These are phyloP conservation scores for Drosophila punjabiensis DNA, from an alignment of 1,140 invertebrate species.

Conservation along the genomic window DNA sequence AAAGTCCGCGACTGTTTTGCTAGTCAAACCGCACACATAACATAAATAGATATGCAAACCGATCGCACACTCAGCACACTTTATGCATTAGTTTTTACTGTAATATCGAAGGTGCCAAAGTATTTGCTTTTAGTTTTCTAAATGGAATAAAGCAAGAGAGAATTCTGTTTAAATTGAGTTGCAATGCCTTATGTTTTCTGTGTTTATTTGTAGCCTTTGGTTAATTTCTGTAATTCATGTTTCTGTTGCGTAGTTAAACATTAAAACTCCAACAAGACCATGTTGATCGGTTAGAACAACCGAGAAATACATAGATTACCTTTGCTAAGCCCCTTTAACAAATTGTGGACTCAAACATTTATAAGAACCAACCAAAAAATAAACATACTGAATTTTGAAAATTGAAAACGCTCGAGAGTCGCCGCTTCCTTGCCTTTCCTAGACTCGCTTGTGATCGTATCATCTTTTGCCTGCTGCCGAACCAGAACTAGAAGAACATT, in stretches of 20 bases:
- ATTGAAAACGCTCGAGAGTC: constrained; percentile 18
- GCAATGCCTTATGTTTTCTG: constrained; percentile 12
- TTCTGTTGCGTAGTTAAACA: constrained; percentile 4
- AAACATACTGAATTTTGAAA: constrained; percentile 61
- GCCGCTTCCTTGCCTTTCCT: constrained; percentile 44
- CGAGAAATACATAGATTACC: constrained; percentile 17
- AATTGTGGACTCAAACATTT: constrained; percentile 70
- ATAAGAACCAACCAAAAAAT: constrained; percentile 61
- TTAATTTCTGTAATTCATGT: not conserved
- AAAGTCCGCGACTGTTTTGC: constrained; percentile 71
- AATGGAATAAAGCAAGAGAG: constrained; percentile 64
- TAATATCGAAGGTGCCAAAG: constrained; percentile 77
- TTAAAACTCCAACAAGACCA: constrained; percentile 23
- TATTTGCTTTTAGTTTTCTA: constrained; percentile 79
- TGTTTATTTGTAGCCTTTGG: constrained; percentile 22
- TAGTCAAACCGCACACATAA: constrained; percentile 61
- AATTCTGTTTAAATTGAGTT: constrained; percentile 52
- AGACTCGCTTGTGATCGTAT: constrained; percentile 8
- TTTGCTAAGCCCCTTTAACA: constrained; percentile 56
- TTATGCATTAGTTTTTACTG: constrained; percentile 33
- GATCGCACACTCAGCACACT: constrained; percentile 37
- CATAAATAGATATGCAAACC: constrained; percentile 15
- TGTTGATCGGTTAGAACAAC: constrained; percentile 19
- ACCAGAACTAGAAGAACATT: constrained; percentile 10
- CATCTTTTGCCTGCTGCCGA: constrained; percentile 2